A percentile compares a stretch with the other conserved stretches of the same genome.
Evolutionary conservation across 2,113 vertebrate species (phyloP).

Genomic region (Haemorhous mexicanus): DNA sequence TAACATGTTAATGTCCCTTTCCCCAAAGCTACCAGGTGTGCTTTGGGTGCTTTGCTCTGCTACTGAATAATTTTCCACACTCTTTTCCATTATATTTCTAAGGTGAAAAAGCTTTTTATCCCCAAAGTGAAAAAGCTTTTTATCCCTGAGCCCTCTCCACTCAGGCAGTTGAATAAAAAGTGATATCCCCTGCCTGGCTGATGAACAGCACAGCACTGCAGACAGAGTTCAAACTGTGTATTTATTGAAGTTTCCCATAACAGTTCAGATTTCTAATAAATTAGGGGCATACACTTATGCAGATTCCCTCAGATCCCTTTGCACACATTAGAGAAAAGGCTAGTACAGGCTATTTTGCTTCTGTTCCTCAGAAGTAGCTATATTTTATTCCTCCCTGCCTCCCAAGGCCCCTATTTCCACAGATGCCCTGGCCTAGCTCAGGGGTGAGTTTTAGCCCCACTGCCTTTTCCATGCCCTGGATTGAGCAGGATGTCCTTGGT

Average conservation of each 20-base stretch:
- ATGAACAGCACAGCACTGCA: neutral
- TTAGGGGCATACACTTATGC: neutral
- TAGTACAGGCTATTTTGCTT: neutral
- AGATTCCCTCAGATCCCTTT: neutral
- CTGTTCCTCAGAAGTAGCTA: neutral
- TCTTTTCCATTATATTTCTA: neutral
- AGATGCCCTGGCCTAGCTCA: rapidly evolving
- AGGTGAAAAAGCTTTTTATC: neutral
- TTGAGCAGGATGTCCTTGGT: neutral
- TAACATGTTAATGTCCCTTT: neutral
- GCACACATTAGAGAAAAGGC: neutral
- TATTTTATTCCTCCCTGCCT: neutral
- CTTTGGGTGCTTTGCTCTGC: neutral
- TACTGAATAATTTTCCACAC: neutral
- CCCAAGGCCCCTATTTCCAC: neutral
- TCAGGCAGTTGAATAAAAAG: neutral
- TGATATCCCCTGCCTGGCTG: neutral
- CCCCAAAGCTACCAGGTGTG: neutral
- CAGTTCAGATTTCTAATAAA: neutral
- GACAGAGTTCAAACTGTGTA: neutral
- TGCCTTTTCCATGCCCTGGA: neutral
- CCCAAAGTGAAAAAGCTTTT: neutral
- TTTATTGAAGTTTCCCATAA: neutral
- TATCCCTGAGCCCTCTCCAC: neutral
- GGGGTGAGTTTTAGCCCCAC: rapidly evolving